A percentile compares a stretch with the other conserved stretches of the same genome.
These are phyloP conservation scores for Amorpha juglandis DNA, from an alignment of 2,888 invertebrate species.

Conservation along the genomic window DNA sequence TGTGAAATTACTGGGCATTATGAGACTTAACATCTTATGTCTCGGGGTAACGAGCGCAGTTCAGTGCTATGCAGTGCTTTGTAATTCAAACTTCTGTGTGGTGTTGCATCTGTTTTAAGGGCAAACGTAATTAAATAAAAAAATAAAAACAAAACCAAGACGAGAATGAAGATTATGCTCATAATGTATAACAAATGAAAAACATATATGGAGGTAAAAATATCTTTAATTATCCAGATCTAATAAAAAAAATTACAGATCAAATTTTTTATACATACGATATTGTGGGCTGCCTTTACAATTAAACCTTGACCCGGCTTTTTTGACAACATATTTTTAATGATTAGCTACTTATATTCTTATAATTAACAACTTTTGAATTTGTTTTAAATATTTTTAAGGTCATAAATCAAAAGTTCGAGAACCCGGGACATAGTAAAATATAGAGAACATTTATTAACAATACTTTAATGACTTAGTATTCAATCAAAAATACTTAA, in stretches of 20 bases:
- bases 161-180: too few species aligned
- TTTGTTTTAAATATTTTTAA: too few species aligned
- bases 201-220: slow-evolving; percentile 4
- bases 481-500: slow-evolving; percentile 18
- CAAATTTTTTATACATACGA: background rate
- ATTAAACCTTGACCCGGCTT: background rate
- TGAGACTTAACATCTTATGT: too few species aligned
- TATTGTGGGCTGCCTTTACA: slow-evolving; percentile 11
- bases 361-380: background rate
- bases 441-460: slow-evolving; percentile 16
- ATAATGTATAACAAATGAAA: too few species aligned
- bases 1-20: too few species aligned
- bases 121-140: too few species aligned
- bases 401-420: background rate
- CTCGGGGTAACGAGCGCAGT: too few species aligned
- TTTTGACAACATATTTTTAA: too few species aligned
- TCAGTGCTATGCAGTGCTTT: too few species aligned
- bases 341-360: background rate
- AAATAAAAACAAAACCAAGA: too few species aligned
- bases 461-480: slow-evolving; percentile 27
- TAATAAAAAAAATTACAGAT: background rate
- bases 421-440: background rate
- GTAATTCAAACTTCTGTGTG: too few species aligned
- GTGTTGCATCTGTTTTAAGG: too few species aligned
- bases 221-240: slow-evolving; percentile 3